Conservation (phyloP, 2,797 vertebrate species). For the Melanogrammus aeglefinus region DNA sequence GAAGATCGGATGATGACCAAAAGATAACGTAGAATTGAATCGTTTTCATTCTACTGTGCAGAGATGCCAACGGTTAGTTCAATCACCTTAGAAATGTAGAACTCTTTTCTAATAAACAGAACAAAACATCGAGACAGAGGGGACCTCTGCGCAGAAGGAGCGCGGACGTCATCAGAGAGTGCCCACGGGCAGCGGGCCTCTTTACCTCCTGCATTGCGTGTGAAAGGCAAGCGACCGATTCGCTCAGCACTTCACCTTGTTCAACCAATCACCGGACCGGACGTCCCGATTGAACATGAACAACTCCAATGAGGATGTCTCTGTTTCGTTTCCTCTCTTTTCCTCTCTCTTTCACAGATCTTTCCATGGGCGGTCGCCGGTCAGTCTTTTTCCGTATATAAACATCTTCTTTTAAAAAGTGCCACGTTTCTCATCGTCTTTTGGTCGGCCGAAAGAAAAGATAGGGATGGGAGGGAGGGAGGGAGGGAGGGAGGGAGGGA, state of each 20-base stretch:
- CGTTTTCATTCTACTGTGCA: conserved; percentile 33
- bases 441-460: conserved; percentile 44
- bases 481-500: not conserved
- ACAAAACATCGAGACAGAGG: conserved; percentile 17
- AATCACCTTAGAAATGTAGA: conserved; percentile 22
- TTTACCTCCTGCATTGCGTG: conserved; percentile 31
- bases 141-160: conserved; percentile 23
- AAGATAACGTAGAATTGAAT: conserved; percentile 30
- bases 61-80: conserved; percentile 37
- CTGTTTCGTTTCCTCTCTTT: conserved; percentile 40
- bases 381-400: conserved; percentile 31
- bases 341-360: conserved; percentile 27
- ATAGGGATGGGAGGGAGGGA: conserved; percentile 5
- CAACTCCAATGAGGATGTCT: conserved; percentile 36
- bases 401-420: conserved; percentile 51
- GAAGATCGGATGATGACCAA: conserved; percentile 36
- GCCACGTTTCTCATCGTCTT: conserved; percentile 52
- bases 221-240: conserved; percentile 37
- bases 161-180: conserved; percentile 30
- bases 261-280: conserved; percentile 28
- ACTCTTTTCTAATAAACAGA: conserved; percentile 19
- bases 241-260: conserved; percentile 24
- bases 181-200: conserved; percentile 20
- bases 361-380: conserved; percentile 27
- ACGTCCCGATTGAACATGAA: conserved; percentile 24